These are phyloP conservation scores for Gadus chalcogrammus DNA, from an alignment of 2,113 vertebrate species.

Conservation along the genomic window DNA sequence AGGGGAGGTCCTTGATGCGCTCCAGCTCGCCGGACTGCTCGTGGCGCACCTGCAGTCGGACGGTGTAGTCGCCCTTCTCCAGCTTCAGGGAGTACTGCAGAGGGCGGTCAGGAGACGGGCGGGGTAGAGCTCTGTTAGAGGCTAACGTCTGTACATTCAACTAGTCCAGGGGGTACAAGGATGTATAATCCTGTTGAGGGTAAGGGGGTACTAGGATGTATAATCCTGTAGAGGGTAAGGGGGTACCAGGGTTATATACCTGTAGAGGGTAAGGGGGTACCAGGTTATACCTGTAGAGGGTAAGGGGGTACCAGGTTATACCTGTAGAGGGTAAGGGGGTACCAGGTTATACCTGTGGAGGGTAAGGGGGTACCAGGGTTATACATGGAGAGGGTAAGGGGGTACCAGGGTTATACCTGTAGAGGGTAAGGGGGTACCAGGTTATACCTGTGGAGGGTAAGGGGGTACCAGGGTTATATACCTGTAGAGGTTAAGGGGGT, in stretches of 20 bases:
- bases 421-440: not conserved
- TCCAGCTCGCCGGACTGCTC: conserved; percentile 93
- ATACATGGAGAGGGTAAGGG: conserved; percentile 85
- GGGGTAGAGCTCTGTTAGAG: too few species aligned
- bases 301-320: not conserved
- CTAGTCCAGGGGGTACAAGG: not conserved
- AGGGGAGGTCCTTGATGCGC: conserved; percentile 93
- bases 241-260: not conserved
- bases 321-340: not conserved
- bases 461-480: conserved; percentile 7
- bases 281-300: conserved; percentile 86
- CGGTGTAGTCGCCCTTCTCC: conserved; percentile 96
- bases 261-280: not conserved
- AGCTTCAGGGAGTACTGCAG: conserved; percentile 94
- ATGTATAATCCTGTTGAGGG: not conserved
- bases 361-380: too few species aligned
- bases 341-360: not conserved
- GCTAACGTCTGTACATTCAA: too few species aligned
- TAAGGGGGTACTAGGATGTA: too few species aligned
- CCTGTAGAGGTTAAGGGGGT: not conserved
- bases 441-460: not conserved
- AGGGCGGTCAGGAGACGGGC: conserved; percentile 4
- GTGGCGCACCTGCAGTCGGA: conserved; percentile 94
- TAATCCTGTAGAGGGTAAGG: conserved; percentile 83
- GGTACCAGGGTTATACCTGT: not conserved